phyloP scores from a whole-genome alignment of 2,888 invertebrate genomes.

The Anthophora plumipes region DNA sequence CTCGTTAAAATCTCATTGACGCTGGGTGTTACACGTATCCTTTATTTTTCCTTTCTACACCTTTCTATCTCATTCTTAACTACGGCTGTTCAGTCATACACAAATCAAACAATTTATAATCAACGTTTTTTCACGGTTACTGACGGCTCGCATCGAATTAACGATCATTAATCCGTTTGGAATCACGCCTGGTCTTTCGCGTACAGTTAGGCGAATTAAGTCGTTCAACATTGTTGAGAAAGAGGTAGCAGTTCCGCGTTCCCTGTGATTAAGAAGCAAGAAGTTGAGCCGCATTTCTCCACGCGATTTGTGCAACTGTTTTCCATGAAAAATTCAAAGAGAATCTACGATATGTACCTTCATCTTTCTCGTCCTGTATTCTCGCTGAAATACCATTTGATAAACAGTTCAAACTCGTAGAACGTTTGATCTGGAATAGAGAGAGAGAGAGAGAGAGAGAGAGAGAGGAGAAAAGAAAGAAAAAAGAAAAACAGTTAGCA shows the following conservation, averaged over 20 bases:
- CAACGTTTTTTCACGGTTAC: slow-evolving; percentile 43
- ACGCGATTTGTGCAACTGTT: slow-evolving; percentile 16
- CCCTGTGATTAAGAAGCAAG: slow-evolving; percentile 18
- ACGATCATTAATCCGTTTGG: slow-evolving; percentile 21
- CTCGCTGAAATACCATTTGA: neutral
- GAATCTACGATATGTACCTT: neutral
- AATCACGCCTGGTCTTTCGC: slow-evolving; percentile 6
- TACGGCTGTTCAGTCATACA: neutral
- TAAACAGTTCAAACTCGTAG: too few species aligned
- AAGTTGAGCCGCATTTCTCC: slow-evolving; percentile 11
- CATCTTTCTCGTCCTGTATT: too few species aligned
- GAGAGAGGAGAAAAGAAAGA: too few species aligned
- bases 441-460: too few species aligned
- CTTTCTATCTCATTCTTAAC: neutral
- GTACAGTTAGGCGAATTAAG: slow-evolving; percentile 52
- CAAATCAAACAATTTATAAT: slow-evolving; percentile 5
- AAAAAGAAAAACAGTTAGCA: too few species aligned
- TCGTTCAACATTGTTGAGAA: slow-evolving; percentile 39
- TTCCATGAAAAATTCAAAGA: neutral
- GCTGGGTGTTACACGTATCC: neutral
- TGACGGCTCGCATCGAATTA: slow-evolving; percentile 29
- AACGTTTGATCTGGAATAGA: too few species aligned
- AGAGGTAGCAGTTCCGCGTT: slow-evolving; percentile 12
- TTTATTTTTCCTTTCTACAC: neutral
- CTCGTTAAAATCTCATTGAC: neutral